These are phyloP conservation scores for Drosophila antonietae DNA, from an alignment of 2,888 invertebrate genomes.

Conservation along the genomic window DNA sequence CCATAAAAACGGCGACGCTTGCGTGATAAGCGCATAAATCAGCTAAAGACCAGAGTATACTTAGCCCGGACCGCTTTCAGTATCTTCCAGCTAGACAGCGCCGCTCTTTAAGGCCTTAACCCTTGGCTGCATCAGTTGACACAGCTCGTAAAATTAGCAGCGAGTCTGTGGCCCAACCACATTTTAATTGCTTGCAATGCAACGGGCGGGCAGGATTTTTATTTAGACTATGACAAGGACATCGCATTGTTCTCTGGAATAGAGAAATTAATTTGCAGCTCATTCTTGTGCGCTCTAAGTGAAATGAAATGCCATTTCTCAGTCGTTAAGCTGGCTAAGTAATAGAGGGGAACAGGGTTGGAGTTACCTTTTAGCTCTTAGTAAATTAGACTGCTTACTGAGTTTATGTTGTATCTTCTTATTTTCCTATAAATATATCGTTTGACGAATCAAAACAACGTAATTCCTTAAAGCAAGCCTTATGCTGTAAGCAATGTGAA, in stretches of 20 bases:
- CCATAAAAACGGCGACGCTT: conserved; percentile 74
- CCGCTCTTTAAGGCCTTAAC: conserved; percentile 36
- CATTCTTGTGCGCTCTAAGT: conserved; percentile 44
- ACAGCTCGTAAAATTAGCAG: conserved; percentile 27
- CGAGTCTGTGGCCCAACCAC: conserved; percentile 1
- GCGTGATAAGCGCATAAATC: conserved; percentile 78
- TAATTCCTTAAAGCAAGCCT: neutral
- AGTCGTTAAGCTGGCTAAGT: conserved; percentile 9
- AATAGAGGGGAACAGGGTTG: neutral
- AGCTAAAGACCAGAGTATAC: conserved; percentile 43
- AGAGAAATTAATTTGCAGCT: conserved; percentile 53
- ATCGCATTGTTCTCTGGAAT: conserved; percentile 30
- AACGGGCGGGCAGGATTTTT: conserved; percentile 14
- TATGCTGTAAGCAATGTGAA: too few species aligned
- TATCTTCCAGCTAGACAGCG: neutral
- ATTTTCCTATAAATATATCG: too few species aligned
- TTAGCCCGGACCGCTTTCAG: conserved; percentile 13
- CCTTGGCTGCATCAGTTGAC: conserved; percentile 23
- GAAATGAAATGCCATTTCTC: conserved; percentile 32
- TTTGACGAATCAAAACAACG: neutral
- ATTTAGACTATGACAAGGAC: neutral
- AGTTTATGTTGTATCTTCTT: too few species aligned
- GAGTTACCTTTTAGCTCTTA: neutral
- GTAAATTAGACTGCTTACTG: neutral
- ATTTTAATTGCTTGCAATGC: conserved; percentile 59